These are phyloP conservation scores for Acanthacorydalis orientalis DNA, from an alignment of 2,888 invertebrate species.

Conservation along the genomic window DNA sequence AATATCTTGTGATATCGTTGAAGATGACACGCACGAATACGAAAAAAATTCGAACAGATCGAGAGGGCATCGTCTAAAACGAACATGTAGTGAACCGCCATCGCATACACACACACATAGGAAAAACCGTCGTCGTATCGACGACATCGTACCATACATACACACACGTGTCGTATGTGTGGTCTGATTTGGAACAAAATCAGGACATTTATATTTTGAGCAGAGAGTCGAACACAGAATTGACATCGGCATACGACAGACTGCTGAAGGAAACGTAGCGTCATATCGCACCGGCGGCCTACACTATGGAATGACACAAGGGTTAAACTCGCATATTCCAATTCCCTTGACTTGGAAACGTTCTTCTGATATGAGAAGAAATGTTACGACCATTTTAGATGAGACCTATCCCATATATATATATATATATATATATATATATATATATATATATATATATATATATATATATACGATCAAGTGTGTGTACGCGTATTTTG, in stretches of 20 bases:
- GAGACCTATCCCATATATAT: background rate
- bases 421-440: too few relatives aligned
- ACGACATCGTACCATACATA: too few relatives aligned
- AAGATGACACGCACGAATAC: too few relatives aligned
- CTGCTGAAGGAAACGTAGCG: background rate
- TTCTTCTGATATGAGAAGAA: slow-evolving; percentile 4
- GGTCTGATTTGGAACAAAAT: slow-evolving; percentile 2
- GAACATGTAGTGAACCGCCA: too few relatives aligned
- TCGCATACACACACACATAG: too few relatives aligned
- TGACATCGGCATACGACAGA: background rate
- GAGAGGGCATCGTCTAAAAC: too few relatives aligned
- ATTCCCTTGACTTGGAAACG: slow-evolving; percentile 2
- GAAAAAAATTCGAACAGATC: too few relatives aligned
- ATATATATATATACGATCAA: too few relatives aligned
- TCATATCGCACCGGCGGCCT: background rate
- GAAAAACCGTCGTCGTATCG: too few relatives aligned
- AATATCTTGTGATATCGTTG: too few relatives aligned
- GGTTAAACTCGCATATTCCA: slow-evolving; percentile 5
- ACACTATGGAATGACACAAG: background rate
- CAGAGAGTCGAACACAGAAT: background rate
- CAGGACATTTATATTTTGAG: slow-evolving; percentile 3
- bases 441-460: too few relatives aligned
- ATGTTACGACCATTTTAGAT: slow-evolving; percentile 1
- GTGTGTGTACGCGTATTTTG: too few relatives aligned
- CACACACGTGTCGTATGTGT: background rate